phyloP scores from a whole-genome alignment of 2,113 vertebrate genomes.

The Hypocryptadius cinnamomeus region DNA sequence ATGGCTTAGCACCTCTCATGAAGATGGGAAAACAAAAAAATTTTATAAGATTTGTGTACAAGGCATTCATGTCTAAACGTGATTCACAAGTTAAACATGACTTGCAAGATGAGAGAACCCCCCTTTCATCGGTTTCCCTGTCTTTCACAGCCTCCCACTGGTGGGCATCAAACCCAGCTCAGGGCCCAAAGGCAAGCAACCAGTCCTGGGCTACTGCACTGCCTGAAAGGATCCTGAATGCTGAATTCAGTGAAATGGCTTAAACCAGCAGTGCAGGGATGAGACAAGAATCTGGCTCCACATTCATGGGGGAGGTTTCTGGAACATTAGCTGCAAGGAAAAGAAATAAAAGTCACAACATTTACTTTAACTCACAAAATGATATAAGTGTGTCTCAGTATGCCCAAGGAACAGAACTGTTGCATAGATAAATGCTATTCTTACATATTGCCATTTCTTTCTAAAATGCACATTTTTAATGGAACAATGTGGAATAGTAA shows the following conservation, averaged over 20 bases:
- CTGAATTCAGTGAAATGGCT: background rate
- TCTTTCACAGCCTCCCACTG: background rate
- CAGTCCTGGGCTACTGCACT: background rate
- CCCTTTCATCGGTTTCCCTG: background rate
- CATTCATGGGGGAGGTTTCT: background rate
- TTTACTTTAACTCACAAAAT: background rate
- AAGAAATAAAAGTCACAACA: background rate
- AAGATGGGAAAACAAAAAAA: background rate
- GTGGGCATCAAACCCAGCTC: background rate
- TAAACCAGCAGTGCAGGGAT: background rate
- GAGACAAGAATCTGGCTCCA: background rate
- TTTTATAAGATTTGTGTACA: background rate
- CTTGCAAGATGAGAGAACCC: background rate
- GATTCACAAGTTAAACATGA: background rate
- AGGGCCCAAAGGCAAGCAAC: background rate
- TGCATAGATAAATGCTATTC: background rate
- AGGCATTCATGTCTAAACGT: accelerated
- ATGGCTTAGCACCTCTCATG: background rate
- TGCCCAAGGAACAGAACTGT: background rate
- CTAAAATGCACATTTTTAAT: background rate
- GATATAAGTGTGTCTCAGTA: background rate
- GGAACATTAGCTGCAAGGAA: background rate
- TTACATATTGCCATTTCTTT: background rate
- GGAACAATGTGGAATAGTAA: background rate
- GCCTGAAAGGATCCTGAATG: background rate